Conservation (phyloP, 2,888 invertebrate genomes). For the Ormia ochracea region DNA sequence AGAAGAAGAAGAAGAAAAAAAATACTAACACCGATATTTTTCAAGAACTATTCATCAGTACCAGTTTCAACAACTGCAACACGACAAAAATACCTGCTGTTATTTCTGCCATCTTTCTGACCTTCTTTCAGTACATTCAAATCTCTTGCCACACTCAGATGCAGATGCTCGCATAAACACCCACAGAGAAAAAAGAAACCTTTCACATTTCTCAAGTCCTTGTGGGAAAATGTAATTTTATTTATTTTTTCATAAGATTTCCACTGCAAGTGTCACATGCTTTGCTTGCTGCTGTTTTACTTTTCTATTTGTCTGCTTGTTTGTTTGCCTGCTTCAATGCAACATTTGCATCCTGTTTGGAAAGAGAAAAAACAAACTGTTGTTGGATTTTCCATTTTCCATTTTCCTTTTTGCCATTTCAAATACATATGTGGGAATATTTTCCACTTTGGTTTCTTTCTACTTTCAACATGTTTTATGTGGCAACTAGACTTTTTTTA, state of each 20-base stretch:
- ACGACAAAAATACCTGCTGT: conserved; percentile 31
- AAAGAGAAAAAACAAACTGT: background rate
- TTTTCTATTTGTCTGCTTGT: background rate
- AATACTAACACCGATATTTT: background rate
- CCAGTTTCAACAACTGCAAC: background rate
- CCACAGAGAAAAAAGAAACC: background rate
- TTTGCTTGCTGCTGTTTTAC: background rate
- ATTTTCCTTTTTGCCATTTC: conserved; percentile 45
- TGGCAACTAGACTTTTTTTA: background rate
- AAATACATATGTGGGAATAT: conserved; percentile 42
- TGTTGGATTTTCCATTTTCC: conserved; percentile 53
- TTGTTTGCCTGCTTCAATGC: background rate
- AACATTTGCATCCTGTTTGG: conserved; percentile 55
- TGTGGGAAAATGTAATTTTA: conserved; percentile 31
- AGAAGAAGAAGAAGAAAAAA: background rate
- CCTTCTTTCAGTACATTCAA: background rate
- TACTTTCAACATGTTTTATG: conserved; percentile 1
- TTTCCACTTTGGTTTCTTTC: conserved; percentile 4
- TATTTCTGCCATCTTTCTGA: background rate
- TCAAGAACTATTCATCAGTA: background rate
- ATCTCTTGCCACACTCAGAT: background rate
- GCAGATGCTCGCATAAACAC: too few relatives aligned
- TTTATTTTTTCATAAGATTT: conserved; percentile 10
- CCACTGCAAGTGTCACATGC: conserved; percentile 42
- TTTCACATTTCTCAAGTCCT: conserved; percentile 36